Evolutionary conservation across 2,888 invertebrate genomes (phyloP).

Genomic region (Conomelus anceps): DNA sequence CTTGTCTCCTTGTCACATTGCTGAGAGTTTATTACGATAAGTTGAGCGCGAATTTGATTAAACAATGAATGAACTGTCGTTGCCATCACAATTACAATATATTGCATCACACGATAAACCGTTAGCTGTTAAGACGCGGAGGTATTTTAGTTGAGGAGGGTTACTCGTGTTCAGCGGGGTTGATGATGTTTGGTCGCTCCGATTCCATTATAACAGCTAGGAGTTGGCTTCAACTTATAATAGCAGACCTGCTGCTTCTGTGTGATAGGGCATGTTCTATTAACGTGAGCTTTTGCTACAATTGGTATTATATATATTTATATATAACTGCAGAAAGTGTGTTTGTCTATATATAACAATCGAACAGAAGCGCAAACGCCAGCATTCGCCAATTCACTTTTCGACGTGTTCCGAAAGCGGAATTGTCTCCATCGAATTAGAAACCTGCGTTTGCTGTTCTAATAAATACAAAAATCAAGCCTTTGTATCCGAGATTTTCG

Average conservation of each 20-base stretch:
- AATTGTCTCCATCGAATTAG: not conserved
- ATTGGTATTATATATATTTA: not conserved
- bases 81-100: not conserved
- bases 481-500: not conserved
- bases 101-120: not conserved
- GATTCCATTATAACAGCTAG: not conserved
- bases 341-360: not conserved
- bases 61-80: not conserved
- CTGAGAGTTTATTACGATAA: not conserved
- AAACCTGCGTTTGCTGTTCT: not conserved
- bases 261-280: not conserved
- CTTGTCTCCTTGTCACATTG: not conserved
- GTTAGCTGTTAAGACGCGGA: not conserved
- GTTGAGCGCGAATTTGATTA: not conserved
- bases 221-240: not conserved
- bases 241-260: not conserved
- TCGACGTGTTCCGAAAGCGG: not conserved
- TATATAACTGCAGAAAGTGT: not conserved
- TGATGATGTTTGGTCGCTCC: not conserved
- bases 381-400: not conserved
- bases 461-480: not conserved
- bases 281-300: not conserved
- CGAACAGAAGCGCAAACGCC: not conserved
- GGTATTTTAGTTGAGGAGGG: not conserved
- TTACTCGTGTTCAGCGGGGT: not conserved